phyloP scores from a whole-genome alignment of 2,797 vertebrate species.

The Echeneis naucrates region DNA sequence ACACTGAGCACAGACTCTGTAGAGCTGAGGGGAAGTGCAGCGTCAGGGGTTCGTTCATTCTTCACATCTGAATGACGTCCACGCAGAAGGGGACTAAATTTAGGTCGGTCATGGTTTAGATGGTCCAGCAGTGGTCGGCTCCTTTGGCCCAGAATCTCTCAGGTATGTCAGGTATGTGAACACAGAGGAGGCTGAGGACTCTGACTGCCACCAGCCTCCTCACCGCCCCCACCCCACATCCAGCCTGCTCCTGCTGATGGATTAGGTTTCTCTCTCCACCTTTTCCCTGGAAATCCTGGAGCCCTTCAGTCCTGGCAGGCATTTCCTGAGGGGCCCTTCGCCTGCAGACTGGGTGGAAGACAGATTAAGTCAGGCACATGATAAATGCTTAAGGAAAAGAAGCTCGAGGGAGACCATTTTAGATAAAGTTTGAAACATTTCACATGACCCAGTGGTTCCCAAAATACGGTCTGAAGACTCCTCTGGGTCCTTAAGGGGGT shows the following conservation, averaged over 20 bases:
- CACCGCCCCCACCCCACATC: background rate
- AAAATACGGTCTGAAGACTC: background rate
- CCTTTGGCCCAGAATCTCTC: slow-evolving; percentile 35
- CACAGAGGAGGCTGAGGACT: slow-evolving; percentile 19
- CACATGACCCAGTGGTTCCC: slow-evolving; percentile 42
- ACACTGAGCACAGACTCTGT: no score
- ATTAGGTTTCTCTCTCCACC: slow-evolving; percentile 62
- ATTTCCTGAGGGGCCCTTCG: slow-evolving; percentile 45
- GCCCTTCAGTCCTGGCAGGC: slow-evolving; percentile 39
- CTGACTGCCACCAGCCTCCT: background rate
- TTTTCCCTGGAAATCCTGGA: slow-evolving; percentile 48
- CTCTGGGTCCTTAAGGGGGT: background rate
- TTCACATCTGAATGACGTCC: no score
- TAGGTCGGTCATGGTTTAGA: background rate
- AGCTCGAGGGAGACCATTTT: slow-evolving; percentile 27
- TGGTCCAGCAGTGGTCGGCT: slow-evolving; percentile 1
- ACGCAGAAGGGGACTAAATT: background rate
- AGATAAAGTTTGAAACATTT: slow-evolving; percentile 39
- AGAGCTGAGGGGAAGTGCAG: no score
- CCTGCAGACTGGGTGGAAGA: slow-evolving; percentile 22
- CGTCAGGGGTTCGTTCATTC: no score
- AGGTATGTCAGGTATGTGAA: slow-evolving; percentile 69
- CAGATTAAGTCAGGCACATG: slow-evolving; percentile 33
- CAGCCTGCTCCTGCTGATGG: slow-evolving; percentile 16
- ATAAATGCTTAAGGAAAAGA: slow-evolving; percentile 21